phyloP scores from a whole-genome alignment of 2,113 vertebrate genomes.

The Bothrops jararaca region DNA sequence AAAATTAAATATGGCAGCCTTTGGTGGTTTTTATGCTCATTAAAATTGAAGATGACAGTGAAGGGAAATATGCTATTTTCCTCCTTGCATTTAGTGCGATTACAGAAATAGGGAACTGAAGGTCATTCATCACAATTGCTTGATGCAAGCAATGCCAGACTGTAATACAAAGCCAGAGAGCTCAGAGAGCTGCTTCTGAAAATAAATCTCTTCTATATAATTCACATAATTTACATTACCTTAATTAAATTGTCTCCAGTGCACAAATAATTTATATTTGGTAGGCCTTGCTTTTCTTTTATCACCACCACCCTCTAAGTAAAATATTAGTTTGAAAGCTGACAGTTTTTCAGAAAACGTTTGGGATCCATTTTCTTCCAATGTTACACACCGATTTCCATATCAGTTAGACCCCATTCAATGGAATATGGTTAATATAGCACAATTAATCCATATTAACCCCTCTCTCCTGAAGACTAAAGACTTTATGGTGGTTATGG shows the following conservation, averaged over 20 bases:
- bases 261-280: conserved; percentile 22
- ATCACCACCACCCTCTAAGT: background rate
- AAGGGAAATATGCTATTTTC: conserved; percentile 48
- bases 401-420: background rate
- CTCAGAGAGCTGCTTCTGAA: conserved; percentile 24
- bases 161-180: conserved; percentile 17
- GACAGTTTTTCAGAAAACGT: background rate
- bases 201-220: conserved; percentile 15
- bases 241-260: conserved; percentile 15
- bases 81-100: conserved; percentile 44
- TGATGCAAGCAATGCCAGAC: conserved; percentile 22
- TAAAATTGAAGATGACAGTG: conserved; percentile 51
- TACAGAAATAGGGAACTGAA: conserved; percentile 41
- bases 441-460: background rate
- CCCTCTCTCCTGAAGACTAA: background rate
- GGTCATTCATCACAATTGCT: conserved; percentile 46
- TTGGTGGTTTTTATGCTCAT: conserved; percentile 45
- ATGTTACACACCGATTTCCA: background rate
- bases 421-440: no score
- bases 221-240: conserved; percentile 23
- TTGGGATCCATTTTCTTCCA: background rate
- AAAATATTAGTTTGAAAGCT: background rate
- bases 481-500: background rate
- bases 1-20: conserved; percentile 48
- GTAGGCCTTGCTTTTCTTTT: background rate